Base-by-base conservation (phyloP, 2,113 vertebrate species). In the Pyrgilauda ruficollis region DNA sequence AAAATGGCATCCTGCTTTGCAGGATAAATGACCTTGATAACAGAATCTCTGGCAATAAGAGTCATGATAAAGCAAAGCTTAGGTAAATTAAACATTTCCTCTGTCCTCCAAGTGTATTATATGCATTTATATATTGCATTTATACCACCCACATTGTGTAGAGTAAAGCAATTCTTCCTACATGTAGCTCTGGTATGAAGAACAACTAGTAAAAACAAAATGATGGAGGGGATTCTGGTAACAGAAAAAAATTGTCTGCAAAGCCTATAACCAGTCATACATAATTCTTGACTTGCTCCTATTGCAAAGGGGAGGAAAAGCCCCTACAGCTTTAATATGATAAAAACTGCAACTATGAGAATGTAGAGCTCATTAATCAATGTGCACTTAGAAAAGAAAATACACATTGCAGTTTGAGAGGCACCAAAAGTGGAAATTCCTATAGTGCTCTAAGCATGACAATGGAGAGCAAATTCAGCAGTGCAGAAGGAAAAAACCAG, bases 331-430 rank as follows among this genome's bases (percentile, higher is more conserved):
- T 83, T 52, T 90, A 66, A 75, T 67, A 76, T 49, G 62, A 76
- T 89, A 87, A 95, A 92, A 96, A 78, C 41, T 91, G 87, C 84
- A 70, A 84, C 52, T 81, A 37, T 69, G 59, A 76, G 63, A 68
- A 43, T 69, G 46, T 72, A 64, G 64, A 96, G 53, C 74, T 94
- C 84, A 87, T 96, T 91, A 94, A 95, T 96, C 93, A 95, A 76
- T 63, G 69, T 64, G 44, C n/a, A 67, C 31, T 75, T 53, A 70
- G 22, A 56, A 77, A 74, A 56, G 10, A 49, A 66, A 61, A 64
- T 16, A 56, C 50, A 49, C 10, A 33, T 23, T 0, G 0, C 21
- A 24, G 21, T 77, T 59, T 26, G 33, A 76, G 53, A n/a, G 47
- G 33, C 0, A 3, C 41, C 56, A 68, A 30, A 72, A 69, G 58